Evolutionary conservation across 2,888 invertebrate species (phyloP).

Genomic region (Pseudococcus viburni): DNA sequence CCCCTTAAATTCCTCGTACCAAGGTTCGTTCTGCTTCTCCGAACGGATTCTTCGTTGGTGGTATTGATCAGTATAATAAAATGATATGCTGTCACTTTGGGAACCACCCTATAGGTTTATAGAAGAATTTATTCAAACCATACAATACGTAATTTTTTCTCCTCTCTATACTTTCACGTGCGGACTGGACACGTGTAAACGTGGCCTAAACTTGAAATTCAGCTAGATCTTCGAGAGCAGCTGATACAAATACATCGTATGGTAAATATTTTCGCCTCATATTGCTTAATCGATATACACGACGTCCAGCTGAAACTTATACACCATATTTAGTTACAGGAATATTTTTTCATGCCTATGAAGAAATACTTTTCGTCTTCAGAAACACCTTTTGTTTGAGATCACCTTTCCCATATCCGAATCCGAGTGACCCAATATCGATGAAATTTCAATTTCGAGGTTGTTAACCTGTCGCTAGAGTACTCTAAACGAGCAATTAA

Average conservation of each 20-base stretch:
- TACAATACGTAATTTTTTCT: background rate
- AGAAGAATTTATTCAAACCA: background rate
- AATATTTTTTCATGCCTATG: background rate
- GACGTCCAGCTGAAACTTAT: background rate
- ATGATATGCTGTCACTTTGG: conserved; percentile 7
- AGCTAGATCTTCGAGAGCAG: background rate
- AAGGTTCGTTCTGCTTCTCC: background rate
- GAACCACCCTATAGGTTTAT: background rate
- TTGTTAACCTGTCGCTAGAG: background rate
- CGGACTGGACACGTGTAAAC: background rate
- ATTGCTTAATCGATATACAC: background rate
- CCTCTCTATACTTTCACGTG: background rate
- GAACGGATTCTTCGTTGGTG: background rate
- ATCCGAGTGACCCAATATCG: background rate
- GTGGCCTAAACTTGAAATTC: background rate
- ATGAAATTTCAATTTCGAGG: conserved; percentile 17
- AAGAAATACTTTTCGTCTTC: background rate
- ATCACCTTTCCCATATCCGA: background rate
- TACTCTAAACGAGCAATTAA: conserved; percentile 48
- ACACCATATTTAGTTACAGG: background rate
- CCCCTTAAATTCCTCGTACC: background rate
- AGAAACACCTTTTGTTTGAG: background rate
- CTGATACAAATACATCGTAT: background rate
- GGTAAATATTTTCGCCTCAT: background rate
- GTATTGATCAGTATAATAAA: background rate